These are phyloP conservation scores for Myocastor coypus DNA, from an alignment of 2,113 vertebrate species.

Conservation along the genomic window DNA sequence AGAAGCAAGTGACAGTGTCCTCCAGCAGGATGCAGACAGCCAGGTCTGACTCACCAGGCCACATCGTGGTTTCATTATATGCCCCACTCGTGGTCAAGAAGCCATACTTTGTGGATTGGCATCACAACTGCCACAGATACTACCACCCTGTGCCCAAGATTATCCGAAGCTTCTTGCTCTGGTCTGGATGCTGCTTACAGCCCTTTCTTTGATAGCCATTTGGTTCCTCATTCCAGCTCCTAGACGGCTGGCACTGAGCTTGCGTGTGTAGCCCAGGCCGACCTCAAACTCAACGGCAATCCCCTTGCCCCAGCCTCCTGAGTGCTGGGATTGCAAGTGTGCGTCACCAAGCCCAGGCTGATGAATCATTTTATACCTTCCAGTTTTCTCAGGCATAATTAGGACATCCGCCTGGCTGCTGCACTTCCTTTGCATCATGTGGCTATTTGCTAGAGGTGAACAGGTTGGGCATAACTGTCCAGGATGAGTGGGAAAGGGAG, in stretches of 20 bases:
- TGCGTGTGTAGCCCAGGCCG: neutral
- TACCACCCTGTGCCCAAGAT: neutral
- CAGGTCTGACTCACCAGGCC: neutral
- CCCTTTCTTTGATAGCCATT: neutral
- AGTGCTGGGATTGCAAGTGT: neutral
- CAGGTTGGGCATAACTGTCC: neutral
- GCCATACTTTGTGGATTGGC: accelerated
- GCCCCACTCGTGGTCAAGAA: neutral
- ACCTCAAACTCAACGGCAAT: neutral
- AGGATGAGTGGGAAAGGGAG: neutral
- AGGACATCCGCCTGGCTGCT: neutral
- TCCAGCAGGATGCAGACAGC: conserved; percentile 44
- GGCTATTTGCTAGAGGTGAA: neutral
- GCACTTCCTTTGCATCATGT: neutral
- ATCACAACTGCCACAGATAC: neutral
- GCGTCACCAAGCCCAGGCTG: neutral
- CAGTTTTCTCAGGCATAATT: conserved; percentile 51
- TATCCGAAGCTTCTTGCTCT: neutral
- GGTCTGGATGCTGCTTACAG: neutral
- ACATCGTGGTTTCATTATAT: neutral
- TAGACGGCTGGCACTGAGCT: neutral
- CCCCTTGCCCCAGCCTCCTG: neutral
- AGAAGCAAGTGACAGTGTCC: conserved; percentile 41
- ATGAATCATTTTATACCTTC: neutral
- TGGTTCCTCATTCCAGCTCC: neutral